These are phyloP conservation scores for Scortum barcoo DNA, from an alignment of 2,113 vertebrate genomes.

Conservation along the genomic window DNA sequence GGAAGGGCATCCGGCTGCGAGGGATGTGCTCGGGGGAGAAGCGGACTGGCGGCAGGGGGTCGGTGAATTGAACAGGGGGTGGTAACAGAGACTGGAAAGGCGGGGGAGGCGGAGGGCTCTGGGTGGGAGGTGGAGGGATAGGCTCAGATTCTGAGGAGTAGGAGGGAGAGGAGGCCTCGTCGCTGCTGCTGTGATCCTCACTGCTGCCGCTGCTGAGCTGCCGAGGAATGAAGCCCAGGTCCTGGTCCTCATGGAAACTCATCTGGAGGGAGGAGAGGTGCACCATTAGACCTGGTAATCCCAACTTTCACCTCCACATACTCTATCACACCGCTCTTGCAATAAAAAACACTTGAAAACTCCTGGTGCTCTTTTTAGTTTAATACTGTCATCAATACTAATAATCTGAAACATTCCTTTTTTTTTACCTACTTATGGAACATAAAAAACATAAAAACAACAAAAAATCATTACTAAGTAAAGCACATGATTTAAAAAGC, in stretches of 20 bases:
- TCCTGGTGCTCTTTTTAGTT: neutral
- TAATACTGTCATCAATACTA: neutral
- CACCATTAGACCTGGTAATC: neutral
- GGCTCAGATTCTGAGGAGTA: slow-evolving; percentile 93
- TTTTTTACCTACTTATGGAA: neutral
- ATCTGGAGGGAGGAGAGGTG: slow-evolving; percentile 84
- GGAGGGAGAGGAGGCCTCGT: slow-evolving; percentile 93
- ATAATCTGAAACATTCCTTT: neutral
- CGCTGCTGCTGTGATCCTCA: slow-evolving; percentile 92
- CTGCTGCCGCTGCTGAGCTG: slow-evolving; percentile 92
- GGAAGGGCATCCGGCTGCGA: slow-evolving; percentile 84
- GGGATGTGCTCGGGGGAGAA: slow-evolving; percentile 81
- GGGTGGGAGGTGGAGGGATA: slow-evolving; percentile 90
- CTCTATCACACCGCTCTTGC: neutral
- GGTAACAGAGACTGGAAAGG: slow-evolving; percentile 85
- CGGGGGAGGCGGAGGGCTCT: slow-evolving; percentile 88
- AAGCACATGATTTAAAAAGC: slow-evolving; percentile 7
- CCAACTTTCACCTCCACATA: neutral
- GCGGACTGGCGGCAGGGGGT: slow-evolving; percentile 82
- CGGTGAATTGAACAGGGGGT: slow-evolving; percentile 88
- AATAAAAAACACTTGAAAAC: neutral
- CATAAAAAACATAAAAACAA: slow-evolving; percentile 1
- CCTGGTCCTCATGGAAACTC: slow-evolving; percentile 96
- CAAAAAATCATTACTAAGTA: neutral
- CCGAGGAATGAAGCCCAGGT: slow-evolving; percentile 84